Evolutionary conservation across 2,113 vertebrate genomes (phyloP).

Genomic region (Labeo catla): DNA sequence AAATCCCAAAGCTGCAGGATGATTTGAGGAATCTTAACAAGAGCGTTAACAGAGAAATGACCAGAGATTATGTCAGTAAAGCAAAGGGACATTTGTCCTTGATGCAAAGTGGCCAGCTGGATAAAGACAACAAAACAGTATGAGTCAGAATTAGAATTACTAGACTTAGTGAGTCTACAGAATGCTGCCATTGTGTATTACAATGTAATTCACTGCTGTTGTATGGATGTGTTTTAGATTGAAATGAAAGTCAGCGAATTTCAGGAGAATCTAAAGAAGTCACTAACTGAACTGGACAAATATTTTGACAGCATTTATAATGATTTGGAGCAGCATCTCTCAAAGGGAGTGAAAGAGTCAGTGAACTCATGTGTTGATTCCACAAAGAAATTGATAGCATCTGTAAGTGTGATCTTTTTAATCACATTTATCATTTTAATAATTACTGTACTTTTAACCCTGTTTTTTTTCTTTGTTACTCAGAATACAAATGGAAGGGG

Average conservation of each 20-base stretch:
- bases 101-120: neutral
- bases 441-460: neutral
- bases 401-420: conserved; percentile 8
- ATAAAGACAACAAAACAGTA: neutral
- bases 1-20: neutral
- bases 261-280: neutral
- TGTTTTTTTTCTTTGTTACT: neutral
- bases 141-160: neutral
- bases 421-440: too few species aligned
- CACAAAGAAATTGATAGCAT: neutral
- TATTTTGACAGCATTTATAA: neutral
- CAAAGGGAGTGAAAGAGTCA: neutral
- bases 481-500: neutral
- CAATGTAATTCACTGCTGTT: too few species aligned
- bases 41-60: neutral
- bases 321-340: neutral
- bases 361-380: neutral
- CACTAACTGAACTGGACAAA: neutral
- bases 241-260: neutral
- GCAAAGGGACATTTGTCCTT: conserved; percentile 1
- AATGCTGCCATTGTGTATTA: neutral
- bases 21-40: neutral
- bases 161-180: neutral
- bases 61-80: conserved; percentile 21
- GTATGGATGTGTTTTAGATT: too few species aligned